Evolutionary conservation across 2,797 vertebrate genomes (phyloP), one percentile per base, ranked within the genome.

Genomic region (Helarctos malayanus): DNA sequence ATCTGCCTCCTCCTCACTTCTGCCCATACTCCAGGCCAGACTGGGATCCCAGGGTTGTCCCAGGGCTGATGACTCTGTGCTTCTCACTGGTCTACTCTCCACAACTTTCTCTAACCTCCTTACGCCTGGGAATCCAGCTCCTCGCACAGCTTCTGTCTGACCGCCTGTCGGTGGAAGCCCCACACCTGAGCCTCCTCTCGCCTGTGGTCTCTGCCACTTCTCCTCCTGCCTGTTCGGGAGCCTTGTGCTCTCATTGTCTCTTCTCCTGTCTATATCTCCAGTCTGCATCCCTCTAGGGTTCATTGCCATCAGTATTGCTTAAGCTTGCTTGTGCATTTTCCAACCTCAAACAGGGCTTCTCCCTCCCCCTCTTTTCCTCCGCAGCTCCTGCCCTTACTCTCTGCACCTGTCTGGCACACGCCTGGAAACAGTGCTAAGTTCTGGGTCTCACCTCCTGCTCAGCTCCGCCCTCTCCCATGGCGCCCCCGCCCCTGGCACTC

Each of bases 401-500:
- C 32, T 13, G 27, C 7, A 29, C 81, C 21, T 35, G 7, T 61
- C 23, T 8, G 4, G 4, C 69, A 27, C 13, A 2, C 27, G 15
- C 25, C 21, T 19, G 27, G 56, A 45, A 54, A 27, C 16, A 16
- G 47, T 12, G 2, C 15, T 19, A 45, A 21, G 49, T 57, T 47
- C 65, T 86, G 7, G 15, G 45, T 35, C 54, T 86, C n/a, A 5
- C 45, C 41, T 76, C 52, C 52, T 2, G 1, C 54, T 47, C 16
- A 18, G 38, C 56, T 16, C 5, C 23, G 79, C 32, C 38, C 21
- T 57, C 84, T 45, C 38, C 7, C 1, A 0, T 13, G 84, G 6
- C 0, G 5, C n/a, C 27, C 27, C 49, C 29, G 14, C 16, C 47
- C 14, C 11, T 2, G 16, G 14, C 27, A 0, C 25, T 13, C 21